Conservation (phyloP, 2,888 invertebrate species). For the Drosophila helvetica region DNA sequence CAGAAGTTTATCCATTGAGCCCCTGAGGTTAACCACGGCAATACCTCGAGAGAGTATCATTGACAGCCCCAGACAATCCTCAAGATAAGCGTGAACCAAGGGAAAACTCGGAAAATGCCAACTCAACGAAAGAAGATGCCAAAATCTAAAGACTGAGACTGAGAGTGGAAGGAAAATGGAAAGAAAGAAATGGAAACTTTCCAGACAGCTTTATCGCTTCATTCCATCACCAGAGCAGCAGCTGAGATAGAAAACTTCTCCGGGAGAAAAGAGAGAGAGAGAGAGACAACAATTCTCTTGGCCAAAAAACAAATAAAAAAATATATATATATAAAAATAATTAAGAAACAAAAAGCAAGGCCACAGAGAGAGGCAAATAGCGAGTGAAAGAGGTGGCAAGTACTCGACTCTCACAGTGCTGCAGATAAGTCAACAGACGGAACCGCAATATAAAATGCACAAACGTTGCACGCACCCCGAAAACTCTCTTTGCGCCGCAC, state of each 20-base stretch:
- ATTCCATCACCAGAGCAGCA: slow-evolving; percentile 66
- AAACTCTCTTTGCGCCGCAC: slow-evolving; percentile 29
- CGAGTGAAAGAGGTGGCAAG: background rate
- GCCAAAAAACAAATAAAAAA: slow-evolving; percentile 40
- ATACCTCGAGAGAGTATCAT: slow-evolving; percentile 3
- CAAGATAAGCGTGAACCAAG: slow-evolving; percentile 49
- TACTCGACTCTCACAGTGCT: slow-evolving; percentile 39
- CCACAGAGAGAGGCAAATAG: slow-evolving; percentile 12
- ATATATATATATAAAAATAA: slow-evolving; percentile 61
- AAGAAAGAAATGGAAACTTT: slow-evolving; percentile 59
- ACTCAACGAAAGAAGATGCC: slow-evolving; percentile 37
- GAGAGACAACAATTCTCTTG: slow-evolving; percentile 54
- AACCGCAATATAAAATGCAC: slow-evolving; percentile 74
- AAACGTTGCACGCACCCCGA: slow-evolving; percentile 54
- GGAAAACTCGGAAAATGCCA: slow-evolving; percentile 51
- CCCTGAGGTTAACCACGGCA: background rate
- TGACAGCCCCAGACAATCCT: slow-evolving; percentile 13
- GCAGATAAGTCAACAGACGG: slow-evolving; percentile 72
- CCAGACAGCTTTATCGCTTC: slow-evolving; percentile 78
- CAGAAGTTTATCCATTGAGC: background rate
- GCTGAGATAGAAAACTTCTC: slow-evolving; percentile 43
- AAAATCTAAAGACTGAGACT: slow-evolving; percentile 4
- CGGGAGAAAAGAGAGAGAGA: slow-evolving; percentile 18
- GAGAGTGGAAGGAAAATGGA: background rate
- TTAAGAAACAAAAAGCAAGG: slow-evolving; percentile 26